Evolutionary conservation across 2,797 vertebrate species (phyloP).

Genomic region (Telmatherina bonti): DNA sequence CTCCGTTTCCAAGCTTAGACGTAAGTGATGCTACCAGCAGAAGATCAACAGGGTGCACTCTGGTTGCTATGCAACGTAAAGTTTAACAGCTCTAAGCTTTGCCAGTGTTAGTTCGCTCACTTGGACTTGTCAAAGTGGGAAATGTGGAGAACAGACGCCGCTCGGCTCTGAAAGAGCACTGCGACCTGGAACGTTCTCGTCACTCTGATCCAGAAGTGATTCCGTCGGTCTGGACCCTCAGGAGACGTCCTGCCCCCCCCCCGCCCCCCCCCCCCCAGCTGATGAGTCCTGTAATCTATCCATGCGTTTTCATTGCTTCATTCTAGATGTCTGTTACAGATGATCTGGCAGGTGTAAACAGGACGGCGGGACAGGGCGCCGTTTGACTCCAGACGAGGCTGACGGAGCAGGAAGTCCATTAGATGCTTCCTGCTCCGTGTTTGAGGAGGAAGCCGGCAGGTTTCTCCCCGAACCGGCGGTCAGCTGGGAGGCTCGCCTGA

Average conservation of each 20-base stretch:
- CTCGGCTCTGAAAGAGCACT: conserved; percentile 34
- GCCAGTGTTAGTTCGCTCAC: conserved; percentile 46
- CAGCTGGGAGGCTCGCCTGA: conserved; percentile 71
- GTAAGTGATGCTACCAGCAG: conserved; percentile 63
- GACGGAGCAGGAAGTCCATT: not conserved
- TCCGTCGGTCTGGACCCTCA: not conserved
- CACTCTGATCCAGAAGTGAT: not conserved
- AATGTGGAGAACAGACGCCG: conserved; percentile 15
- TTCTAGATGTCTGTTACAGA: conserved; percentile 28
- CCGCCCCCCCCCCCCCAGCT: too few relatives aligned
- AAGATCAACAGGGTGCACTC: conserved; percentile 69
- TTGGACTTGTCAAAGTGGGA: conserved; percentile 40
- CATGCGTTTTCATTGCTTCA: conserved; percentile 31
- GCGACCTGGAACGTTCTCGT: not conserved
- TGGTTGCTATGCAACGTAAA: conserved; percentile 79
- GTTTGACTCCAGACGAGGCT: conserved; percentile 15
- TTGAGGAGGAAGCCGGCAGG: conserved; percentile 12
- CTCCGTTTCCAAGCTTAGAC: conserved; percentile 43
- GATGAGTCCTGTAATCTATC: conserved; percentile 7
- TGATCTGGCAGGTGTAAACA: conserved; percentile 1
- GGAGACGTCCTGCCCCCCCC: conserved; percentile 2
- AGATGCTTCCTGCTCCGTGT: conserved; percentile 14
- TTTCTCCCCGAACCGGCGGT: conserved; percentile 39
- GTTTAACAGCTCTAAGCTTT: conserved; percentile 57
- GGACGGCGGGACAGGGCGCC: not conserved